Base-by-base conservation (phyloP, 2,113 vertebrate species). In the Eidolon helvum region DNA sequence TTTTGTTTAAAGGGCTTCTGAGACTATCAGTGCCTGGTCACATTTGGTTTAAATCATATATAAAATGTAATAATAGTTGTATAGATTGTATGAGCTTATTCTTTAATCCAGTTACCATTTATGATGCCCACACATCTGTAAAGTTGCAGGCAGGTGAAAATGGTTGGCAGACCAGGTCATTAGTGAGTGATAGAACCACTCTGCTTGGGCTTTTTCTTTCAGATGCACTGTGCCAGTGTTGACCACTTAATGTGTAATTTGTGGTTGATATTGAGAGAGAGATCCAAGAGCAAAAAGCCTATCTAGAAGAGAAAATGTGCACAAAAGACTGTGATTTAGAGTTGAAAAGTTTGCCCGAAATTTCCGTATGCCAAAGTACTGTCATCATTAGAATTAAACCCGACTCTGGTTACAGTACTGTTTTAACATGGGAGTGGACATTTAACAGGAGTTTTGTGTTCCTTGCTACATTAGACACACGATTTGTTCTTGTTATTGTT, bases 341-440 rank as follows among this genome's bases (percentile, higher is more conserved):
- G 66, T 78, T 86, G 33, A 50, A 14, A 43, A 9, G 24, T 48
- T 40, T 3, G 21, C 71, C 59, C 38, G 45, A 21, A 33, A 24
- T 69, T 38, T 75, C 45, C 15, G 0, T 10, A 7, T 28, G 40
- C 48, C 72, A 28, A 19, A 45, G 9, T 14, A 1, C 21, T 10
- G 24, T 33, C 57, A 2, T n/a, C 7, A 0, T 68, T 6, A 35
- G 12, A 9, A 72, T 40, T 14, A 15, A 30, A 3, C 21, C 5
- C 4, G n/a, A 7, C n/a, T 26, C 63, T 1, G 3, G 78, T 7
- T 18, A 12, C 0, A 26, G 66, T 21, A 8, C 15, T 2, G 22
- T 21, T 35, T 61, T 40, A 12, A 72, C 9, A 5, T 9, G 4
- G 33, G 19, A 57, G 35, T 19, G 4, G 14, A 7, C 53, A 4